Conservation (phyloP, 2,888 invertebrate genomes). For the Lithosia quadra region DNA sequence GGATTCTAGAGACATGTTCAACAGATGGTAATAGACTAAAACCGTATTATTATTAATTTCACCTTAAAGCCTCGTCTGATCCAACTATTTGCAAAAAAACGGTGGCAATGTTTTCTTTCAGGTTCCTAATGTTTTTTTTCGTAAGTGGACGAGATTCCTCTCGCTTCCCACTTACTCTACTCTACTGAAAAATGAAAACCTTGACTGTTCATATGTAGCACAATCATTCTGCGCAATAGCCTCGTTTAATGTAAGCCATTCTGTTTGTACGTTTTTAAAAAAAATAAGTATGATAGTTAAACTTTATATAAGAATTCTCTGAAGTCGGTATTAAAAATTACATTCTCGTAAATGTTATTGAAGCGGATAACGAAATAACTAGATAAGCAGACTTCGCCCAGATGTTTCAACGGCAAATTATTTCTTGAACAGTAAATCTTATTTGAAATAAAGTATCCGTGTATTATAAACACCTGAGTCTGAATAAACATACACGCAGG, state of each 20-base stretch:
- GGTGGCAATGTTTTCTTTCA: neutral
- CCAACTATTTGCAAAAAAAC: neutral
- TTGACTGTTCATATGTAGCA: neutral
- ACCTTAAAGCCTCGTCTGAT: neutral
- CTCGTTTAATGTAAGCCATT: neutral
- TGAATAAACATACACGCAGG: slow-evolving; percentile 82
- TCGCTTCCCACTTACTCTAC: neutral
- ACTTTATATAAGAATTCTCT: slow-evolving; percentile 39
- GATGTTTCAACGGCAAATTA: slow-evolving; percentile 78
- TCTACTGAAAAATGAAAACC: neutral
- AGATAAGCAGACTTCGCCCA: slow-evolving; percentile 67
- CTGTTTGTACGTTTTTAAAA: slow-evolving; percentile 1
- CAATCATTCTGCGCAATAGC: neutral
- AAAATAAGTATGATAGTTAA: slow-evolving; percentile 19
- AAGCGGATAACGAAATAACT: slow-evolving; percentile 59
- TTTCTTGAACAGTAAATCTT: slow-evolving; percentile 79
- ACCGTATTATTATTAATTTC: neutral
- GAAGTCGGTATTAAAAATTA: slow-evolving; percentile 55
- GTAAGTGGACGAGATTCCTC: neutral
- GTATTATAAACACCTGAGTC: slow-evolving; percentile 83
- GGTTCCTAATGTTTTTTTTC: neutral
- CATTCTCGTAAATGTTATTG: slow-evolving; percentile 51
- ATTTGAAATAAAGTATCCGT: slow-evolving; percentile 81
- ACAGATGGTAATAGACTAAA: neutral
- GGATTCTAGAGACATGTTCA: neutral